Evolutionary conservation across 2,113 vertebrate genomes (phyloP), one percentile per base, ranked within the genome.

Genomic region (Paedocypris sp.): DNA sequence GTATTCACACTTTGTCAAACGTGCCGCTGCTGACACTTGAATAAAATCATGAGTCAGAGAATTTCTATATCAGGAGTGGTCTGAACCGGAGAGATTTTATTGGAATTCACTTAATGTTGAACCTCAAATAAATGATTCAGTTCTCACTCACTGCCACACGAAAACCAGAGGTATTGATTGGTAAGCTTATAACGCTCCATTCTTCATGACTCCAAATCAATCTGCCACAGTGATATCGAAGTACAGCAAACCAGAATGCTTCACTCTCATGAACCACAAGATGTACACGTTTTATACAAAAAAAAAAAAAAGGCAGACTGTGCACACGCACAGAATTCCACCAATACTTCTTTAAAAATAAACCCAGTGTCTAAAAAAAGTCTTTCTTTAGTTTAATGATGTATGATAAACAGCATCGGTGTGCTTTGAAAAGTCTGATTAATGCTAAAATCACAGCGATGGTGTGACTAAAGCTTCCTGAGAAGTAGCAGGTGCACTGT

Each of bases 401-500:
- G n/a, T n/a, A n/a, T n/a, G n/a, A n/a, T n/a, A n/a, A n/a, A n/a
- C n/a, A n/a, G n/a, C n/a, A n/a, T 28, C 10, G 8, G 15, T 29
- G 15, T 56, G 8, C 22, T 4, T n/a, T 8, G 20, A 26, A 15
- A 28, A 39, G 35, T 16, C 51, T 39, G 52, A 41, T 56, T 38
- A 41, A 4, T 28, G 35, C 25, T 11, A 25, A 23, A 25, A 23
- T 15, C 32, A 23, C 50, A 36, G 50, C 32, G 18, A 48, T 16
- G 18, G 47, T 29, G 13, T 10, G 47, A 6, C 16, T 2, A 60
- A 65, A 65, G 64, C 53, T 54, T 4, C 26, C 45, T 42, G 36
- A 2, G 25, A 43, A 66, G 74, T 26, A 63, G 59, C 68, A 68
- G 70, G 46, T 68, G 15, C 39, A 35, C 67, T 59, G 18, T 5